phyloP scores from a whole-genome alignment of 1,140 invertebrate species.

The Sipha flava region DNA sequence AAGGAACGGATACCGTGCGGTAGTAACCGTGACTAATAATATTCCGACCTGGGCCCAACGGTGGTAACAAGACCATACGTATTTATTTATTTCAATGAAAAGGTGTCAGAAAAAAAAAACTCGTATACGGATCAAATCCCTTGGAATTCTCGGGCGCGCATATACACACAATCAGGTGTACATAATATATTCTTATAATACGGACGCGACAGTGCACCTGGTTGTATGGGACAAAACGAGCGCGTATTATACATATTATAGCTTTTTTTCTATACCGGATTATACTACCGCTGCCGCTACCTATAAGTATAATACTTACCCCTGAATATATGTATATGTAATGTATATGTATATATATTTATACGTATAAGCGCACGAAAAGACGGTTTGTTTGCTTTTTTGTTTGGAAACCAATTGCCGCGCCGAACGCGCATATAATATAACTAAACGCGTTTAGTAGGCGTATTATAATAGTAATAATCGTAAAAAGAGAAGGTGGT shows the following conservation, averaged over 20 bases:
- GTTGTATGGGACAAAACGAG: background rate
- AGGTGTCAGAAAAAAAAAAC: conserved; percentile 13
- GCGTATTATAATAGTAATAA: background rate
- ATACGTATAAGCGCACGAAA: background rate
- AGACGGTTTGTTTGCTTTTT: conserved; percentile 18
- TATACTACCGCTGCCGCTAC: too few relatives aligned
- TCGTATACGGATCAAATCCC: conserved; percentile 20
- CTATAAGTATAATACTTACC: too few relatives aligned
- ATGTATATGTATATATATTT: background rate
- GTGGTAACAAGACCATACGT: background rate
- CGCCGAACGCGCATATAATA: background rate
- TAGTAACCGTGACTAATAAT: conserved; percentile 25
- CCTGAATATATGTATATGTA: too few relatives aligned
- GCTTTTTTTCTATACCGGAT: background rate
- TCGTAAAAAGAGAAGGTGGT: conserved; percentile 9
- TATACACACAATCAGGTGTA: background rate
- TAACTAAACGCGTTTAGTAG: background rate
- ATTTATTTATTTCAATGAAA: conserved; percentile 15
- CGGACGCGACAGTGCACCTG: background rate
- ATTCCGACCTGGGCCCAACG: background rate
- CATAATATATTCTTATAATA: background rate
- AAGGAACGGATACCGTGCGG: conserved; percentile 11
- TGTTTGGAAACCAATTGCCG: conserved; percentile 19
- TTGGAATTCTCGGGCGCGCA: background rate
- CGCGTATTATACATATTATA: background rate